Base-by-base conservation (phyloP, 2,888 invertebrate species). In the Microctonus brassicae region DNA sequence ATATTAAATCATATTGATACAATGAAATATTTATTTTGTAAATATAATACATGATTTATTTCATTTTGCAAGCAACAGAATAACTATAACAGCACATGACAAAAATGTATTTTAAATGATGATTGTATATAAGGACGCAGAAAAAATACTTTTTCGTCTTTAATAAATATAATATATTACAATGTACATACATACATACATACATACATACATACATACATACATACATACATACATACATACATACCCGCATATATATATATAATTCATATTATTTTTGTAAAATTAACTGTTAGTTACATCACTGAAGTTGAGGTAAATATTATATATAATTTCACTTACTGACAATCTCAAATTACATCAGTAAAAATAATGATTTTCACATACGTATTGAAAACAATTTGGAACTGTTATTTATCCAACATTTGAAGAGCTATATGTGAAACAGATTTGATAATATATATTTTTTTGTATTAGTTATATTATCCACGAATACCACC, bases 1-100 rank as follows among this genome's bases (percentile, higher is more conserved):
- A n/a, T 42, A 39, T 22, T n/a, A n/a, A 6, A 58, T 26, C 10
- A 73, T n/a, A n/a, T 61, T 70, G 69, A 75, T 81, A 82, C 80
- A 82, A 82, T 83, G 79, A 81, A 80, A 81, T 81, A 79, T 83
- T 83, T 84, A 83, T 84, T 84, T 78, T 78, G 75, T 80, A 78
- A 75, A 78, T 79, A 81, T 79, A 77, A 78, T 84, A 84, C 83
- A 83, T 79, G 83, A 82, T 82, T 82, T 79, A 78, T 76, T 76
- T 79, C 74, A 83, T 75, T 77, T 77, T 76, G 79, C 84, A 83
- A 17, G 17, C 17, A 47, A 82, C 82, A 83, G 79, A 39, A 69
- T 77, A 78, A 79, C 79, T 79, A 80, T 75, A 34, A 47, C 47
- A 47, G 6, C 9, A 17, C n/a, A 47, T 17, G 17, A 17, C 6